Base-by-base conservation (phyloP, 2,888 invertebrate genomes). In the Disparrhopalites patrizii region DNA sequence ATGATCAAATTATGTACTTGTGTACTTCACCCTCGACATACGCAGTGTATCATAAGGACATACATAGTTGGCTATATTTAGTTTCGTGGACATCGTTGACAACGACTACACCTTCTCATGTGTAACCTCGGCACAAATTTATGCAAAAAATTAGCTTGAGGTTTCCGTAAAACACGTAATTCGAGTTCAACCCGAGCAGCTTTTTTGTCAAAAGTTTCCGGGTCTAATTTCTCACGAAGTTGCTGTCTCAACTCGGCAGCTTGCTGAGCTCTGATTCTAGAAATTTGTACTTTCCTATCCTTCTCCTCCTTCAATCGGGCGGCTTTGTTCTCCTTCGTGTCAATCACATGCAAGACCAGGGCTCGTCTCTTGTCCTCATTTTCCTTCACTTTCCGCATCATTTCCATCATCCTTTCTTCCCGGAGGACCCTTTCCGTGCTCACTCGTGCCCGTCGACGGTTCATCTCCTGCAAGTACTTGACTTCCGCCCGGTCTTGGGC, bases 401-500 rank as follows among this genome's bases (percentile, higher is more conserved):
- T 70, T 43, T 72, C 75, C 8, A 56, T 25, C 13, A 67, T 70
- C 38, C 75, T 40, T 58, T 75, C 75, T 52, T 75, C 73, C 20
- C 75, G 52, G 23, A 73, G 57, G 40, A 71, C 58, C 40, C 73
- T 36, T 30, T 75, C 75, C 58, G 66, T 73, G 0, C 69, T 72
- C 33, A 71, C 71, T 25, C 75, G 68, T 47, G 72, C 70, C 58
- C 71, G 54, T 50, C 72, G 30, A 28, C 72, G 47, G 56, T 78
- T 77, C 15, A 77, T 73, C 43, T 77, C 76, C 25, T 77, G 68
- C 2, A 73, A 73, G n/a, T 77, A 78, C 67, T 78, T 78, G 38
- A 77, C 73, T 51, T 76, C 76, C 2, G 80, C 79, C 61, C 77
- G 63, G 36, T 76, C 73, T 57, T 78, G 76, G 18, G 79, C 77